A percentile compares a stretch with the other conserved stretches of the same genome.
phyloP scores from a whole-genome alignment of 2,797 vertebrate genomes.

The Mormyrus proboscirostris region DNA sequence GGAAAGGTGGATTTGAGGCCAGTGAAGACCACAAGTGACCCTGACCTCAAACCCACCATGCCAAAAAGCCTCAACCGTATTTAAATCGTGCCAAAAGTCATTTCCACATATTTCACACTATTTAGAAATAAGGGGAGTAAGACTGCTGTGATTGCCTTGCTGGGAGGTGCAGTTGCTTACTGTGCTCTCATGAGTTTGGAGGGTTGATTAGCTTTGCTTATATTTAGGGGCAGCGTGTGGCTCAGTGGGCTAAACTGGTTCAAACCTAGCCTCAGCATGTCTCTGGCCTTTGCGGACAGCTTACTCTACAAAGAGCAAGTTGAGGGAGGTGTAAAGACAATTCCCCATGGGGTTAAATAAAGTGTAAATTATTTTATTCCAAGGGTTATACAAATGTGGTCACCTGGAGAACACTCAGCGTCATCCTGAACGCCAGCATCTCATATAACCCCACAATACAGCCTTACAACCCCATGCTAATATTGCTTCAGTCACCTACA shows the following conservation, averaged over 20 bases:
- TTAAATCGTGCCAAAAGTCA: neutral
- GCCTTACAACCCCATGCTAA: neutral
- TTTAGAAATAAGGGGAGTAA: neutral
- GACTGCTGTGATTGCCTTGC: neutral
- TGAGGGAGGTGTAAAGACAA: neutral
- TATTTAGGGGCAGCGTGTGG: neutral
- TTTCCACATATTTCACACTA: neutral
- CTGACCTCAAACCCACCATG: neutral
- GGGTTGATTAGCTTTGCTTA: neutral
- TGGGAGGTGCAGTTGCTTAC: neutral
- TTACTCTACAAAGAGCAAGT: neutral
- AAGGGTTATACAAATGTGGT: neutral
- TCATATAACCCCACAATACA: neutral
- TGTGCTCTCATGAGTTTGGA: neutral
- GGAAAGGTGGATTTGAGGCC: neutral
- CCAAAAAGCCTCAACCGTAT: neutral
- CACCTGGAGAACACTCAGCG: neutral
- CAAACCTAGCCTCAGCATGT: neutral
- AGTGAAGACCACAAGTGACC: neutral
- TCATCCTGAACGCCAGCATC: neutral
- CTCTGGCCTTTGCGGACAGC: too few relatives aligned
- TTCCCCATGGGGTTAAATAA: neutral
- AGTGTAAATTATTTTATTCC: neutral
- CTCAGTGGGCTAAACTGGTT: neutral
- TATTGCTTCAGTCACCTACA: neutral